These are phyloP conservation scores for Stichopus chloronotus DNA, from an alignment of 35 echinoderm and acorn worm genomes.

Conservation along the genomic window DNA sequence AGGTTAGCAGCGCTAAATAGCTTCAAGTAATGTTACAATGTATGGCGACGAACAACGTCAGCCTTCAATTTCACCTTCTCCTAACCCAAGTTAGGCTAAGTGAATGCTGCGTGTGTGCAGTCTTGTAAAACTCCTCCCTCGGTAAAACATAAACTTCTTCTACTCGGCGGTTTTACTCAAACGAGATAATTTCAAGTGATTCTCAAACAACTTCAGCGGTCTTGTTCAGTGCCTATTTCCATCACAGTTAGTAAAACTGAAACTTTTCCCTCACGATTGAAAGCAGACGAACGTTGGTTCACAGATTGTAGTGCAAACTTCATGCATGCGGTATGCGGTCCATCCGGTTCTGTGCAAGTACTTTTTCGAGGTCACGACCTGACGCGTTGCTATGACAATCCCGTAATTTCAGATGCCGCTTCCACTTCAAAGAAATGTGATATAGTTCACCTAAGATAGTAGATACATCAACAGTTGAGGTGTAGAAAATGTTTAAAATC, in stretches of 20 bases:
- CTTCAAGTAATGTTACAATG: too few relatives aligned
- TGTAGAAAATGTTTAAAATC: background rate
- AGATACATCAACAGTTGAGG: background rate
- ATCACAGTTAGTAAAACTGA: background rate
- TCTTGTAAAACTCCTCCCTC: too few relatives aligned
- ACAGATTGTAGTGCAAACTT: background rate
- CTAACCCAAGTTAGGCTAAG: too few relatives aligned
- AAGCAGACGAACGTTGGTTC: background rate
- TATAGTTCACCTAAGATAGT: background rate
- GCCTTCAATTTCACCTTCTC: too few relatives aligned
- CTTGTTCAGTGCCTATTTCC: background rate
- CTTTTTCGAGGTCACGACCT: conserved; percentile 27
- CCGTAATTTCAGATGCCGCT: background rate
- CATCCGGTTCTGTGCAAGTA: background rate
- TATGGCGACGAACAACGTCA: too few relatives aligned
- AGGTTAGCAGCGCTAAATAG: too few relatives aligned
- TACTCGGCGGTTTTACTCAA: too few relatives aligned
- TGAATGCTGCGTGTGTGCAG: too few relatives aligned
- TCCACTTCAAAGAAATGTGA: background rate
- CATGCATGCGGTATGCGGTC: background rate
- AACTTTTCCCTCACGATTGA: background rate
- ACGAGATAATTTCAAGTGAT: background rate
- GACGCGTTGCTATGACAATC: conserved; percentile 24
- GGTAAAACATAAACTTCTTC: too few relatives aligned
- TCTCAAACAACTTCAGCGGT: background rate